Percentiles rank a stretch among this genome's conserved stretches.
These are phyloP conservation scores for Daktulosphaira vitifoliae DNA, from an alignment of 1,140 invertebrate species.

Conservation along the genomic window DNA sequence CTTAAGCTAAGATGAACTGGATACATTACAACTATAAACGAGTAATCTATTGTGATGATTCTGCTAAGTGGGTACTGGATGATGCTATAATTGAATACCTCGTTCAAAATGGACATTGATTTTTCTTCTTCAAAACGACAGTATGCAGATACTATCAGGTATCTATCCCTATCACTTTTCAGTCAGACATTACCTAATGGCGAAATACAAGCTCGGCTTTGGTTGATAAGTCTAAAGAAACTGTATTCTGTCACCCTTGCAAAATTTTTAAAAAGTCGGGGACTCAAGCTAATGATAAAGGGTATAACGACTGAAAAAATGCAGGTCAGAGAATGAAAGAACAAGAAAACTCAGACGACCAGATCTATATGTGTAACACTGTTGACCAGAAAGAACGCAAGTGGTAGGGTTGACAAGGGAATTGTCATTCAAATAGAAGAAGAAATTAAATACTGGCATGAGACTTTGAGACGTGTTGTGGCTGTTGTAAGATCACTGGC, in stretches of 20 bases:
- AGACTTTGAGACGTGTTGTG: conserved; percentile 37
- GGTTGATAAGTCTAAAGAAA: conserved; percentile 37
- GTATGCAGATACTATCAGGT: conserved; percentile 34
- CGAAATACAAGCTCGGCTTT: conserved; percentile 36
- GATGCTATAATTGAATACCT: too few species aligned
- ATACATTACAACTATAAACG: too few species aligned
- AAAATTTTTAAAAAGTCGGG: conserved; percentile 37
- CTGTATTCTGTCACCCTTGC: conserved; percentile 39
- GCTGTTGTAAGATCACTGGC: conserved; percentile 37
- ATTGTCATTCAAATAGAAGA: conserved; percentile 33
- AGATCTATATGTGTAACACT: conserved; percentile 35
- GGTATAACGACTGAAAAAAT: conserved; percentile 41
- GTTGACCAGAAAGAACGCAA: conserved; percentile 31
- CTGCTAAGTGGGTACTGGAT: too few species aligned
- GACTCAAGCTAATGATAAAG: too few species aligned
- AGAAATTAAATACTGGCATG: conserved; percentile 36
- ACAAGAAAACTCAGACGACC: conserved; percentile 38
- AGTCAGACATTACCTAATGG: conserved; percentile 38
- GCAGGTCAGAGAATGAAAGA: conserved; percentile 30
- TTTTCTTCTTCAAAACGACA: conserved; percentile 32
- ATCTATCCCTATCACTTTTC: conserved; percentile 37
- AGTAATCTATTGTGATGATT: too few species aligned
- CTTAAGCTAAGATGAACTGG: too few species aligned
- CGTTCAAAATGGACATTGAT: not conserved
- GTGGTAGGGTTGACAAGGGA: conserved; percentile 30